Conservation (phyloP, 2,888 invertebrate species). For the Globia sparganii region DNA sequence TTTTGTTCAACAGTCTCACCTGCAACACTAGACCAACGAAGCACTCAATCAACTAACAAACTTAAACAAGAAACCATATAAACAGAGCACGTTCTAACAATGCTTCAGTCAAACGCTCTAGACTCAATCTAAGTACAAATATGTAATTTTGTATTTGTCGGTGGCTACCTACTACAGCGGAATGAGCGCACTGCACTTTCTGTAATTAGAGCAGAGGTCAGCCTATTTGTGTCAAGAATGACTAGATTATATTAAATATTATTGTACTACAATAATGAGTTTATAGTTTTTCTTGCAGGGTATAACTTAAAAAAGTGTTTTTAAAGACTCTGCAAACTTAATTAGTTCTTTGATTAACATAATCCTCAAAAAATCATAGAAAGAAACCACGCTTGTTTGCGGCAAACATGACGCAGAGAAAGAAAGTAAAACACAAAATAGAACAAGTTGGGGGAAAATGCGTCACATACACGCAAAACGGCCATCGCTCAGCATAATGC, state of each 20-base stretch:
- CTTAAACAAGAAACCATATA: conserved; percentile 16
- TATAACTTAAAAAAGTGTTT: neutral
- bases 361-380: neutral
- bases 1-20: neutral
- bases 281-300: neutral
- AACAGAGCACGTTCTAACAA: conserved; percentile 26
- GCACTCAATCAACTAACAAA: conserved; percentile 3
- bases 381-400: no score
- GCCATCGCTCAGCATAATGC: no score
- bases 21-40: no score
- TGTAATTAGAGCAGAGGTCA: conserved; percentile 37
- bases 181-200: conserved; percentile 32
- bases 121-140: conserved; percentile 14
- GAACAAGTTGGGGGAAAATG: no score
- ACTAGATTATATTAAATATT: neutral
- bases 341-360: no score
- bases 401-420: no score
- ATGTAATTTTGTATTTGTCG: conserved; percentile 11
- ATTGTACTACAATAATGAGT: neutral
- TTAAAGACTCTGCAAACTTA: no score
- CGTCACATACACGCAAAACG: no score
- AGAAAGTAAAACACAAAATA: no score
- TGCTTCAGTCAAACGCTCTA: neutral
- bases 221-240: conserved; percentile 15
- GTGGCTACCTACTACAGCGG: neutral